Evolutionary conservation across 2,113 vertebrate species (phyloP).

Genomic region (Dinomys branickii): DNA sequence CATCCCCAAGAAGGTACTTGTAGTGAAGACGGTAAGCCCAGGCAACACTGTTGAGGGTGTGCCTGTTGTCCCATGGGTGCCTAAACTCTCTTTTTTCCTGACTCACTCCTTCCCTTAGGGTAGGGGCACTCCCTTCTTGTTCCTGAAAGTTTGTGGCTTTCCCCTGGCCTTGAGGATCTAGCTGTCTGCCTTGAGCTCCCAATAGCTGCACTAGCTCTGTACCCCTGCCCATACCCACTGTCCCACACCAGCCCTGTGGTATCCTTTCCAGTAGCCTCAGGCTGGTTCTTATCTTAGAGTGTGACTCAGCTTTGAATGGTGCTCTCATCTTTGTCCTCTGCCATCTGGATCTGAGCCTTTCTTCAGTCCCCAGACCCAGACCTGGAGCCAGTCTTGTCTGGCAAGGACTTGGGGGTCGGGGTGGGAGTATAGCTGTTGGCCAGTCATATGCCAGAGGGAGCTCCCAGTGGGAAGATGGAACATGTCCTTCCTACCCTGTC

Average conservation of each 20-base stretch:
- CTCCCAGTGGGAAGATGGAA: constrained; percentile 33
- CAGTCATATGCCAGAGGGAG: not conserved
- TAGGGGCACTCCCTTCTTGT: not conserved
- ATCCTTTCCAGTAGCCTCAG: not conserved
- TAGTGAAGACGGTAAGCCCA: not conserved
- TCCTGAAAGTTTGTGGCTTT: not conserved
- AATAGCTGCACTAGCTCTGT: not conserved
- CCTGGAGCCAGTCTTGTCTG: constrained; percentile 36
- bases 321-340: constrained; percentile 31
- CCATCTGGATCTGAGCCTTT: constrained; percentile 50
- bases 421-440: not conserved
- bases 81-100: not conserved
- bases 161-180: not conserved
- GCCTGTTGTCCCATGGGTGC: not conserved
- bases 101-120: not conserved
- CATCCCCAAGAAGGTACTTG: constrained; percentile 27
- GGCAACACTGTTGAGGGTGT: not conserved
- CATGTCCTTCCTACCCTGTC: not conserved
- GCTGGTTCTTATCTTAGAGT: constrained; percentile 6
- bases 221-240: not conserved
- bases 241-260: not conserved
- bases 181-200: not conserved
- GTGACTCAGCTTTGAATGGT: constrained; percentile 44
- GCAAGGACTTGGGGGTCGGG: not conserved
- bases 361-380: not conserved